These are phyloP conservation scores for Urocolius indicus DNA, from an alignment of 2,113 vertebrate genomes.

Conservation along the genomic window DNA sequence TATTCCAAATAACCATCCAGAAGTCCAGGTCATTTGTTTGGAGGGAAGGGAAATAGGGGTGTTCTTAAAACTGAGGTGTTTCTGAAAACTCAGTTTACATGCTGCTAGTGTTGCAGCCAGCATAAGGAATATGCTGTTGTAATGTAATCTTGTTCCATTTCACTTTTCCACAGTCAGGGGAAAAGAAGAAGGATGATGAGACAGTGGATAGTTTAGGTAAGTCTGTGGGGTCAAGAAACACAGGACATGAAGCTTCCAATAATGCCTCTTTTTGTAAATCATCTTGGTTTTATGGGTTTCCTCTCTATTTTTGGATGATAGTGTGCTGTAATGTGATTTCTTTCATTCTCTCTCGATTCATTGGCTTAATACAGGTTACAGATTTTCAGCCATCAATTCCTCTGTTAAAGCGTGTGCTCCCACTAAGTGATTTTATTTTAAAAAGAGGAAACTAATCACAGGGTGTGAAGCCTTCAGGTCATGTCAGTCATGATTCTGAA, in stretches of 20 bases:
- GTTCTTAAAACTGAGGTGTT: background rate
- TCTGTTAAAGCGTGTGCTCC: background rate
- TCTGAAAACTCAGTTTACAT: background rate
- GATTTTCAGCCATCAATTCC: background rate
- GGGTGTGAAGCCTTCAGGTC: background rate
- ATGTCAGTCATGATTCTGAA: background rate
- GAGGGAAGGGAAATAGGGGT: background rate
- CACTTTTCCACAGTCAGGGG: slow-evolving; percentile 86
- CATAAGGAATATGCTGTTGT: background rate
- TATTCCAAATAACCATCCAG: background rate
- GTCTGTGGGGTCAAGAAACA: slow-evolving; percentile 31
- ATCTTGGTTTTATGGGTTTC: background rate
- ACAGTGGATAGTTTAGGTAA: slow-evolving; percentile 97
- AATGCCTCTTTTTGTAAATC: background rate
- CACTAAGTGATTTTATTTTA: background rate
- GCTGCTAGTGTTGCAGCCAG: background rate
- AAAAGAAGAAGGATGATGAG: slow-evolving; percentile 99
- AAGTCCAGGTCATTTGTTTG: background rate
- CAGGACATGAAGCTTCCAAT: background rate
- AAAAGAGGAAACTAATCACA: background rate
- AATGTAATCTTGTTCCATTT: slow-evolving; percentile 7
- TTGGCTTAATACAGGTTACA: background rate
- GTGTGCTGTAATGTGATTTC: background rate
- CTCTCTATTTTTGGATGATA: background rate
- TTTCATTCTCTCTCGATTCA: background rate